Base-by-base conservation (phyloP, 2,888 invertebrate genomes). In the Nysson spinosus region DNA sequence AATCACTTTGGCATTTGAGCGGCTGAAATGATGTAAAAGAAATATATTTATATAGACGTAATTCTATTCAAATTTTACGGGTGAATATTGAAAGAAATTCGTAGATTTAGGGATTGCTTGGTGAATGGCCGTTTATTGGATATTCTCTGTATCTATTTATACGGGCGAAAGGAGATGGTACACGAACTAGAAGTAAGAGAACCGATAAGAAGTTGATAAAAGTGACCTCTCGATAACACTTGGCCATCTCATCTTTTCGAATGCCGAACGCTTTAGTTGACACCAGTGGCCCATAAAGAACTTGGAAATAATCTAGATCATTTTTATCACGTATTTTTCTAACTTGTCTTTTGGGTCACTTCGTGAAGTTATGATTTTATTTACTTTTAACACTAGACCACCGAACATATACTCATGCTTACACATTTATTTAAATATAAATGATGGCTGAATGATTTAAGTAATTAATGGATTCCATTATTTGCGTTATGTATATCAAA, bases 181-280 rank as follows among this genome's bases (percentile, higher is more conserved):
- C 44, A 34, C 49, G 50, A 42, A 50, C 49, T 64, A 70, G 68
- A 73, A 69, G 51, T 39, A 52, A 67, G 70, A 78, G 57, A 64
- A 54, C 56, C 20, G 75, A 75, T 73, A 77, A 70, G 57, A 28
- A 17, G 30, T 14, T 56, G 77, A 79, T 69, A 79, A 69, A 44
- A 28, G 34, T 83, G 81, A 83, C 83, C 83, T 62, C 76, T 51
- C 51, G 81, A 83, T 82, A 81, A 75, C 72, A 72, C 52, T 64
- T 58, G 58, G 63, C 47, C 62, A 65, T 69, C 42, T 54, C 32
- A 28, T 63, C 43, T 54, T 47, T 54, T 63, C 50, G 39, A 77
- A 63, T 67, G 52, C 60, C 35, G 7, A 49, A 19, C 32, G 40
- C 9, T 54, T 34, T 37, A 12, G 51, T 47, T 24, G 40, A 51